Conservation (phyloP, 2,113 vertebrate species). For the Tachuris rubrigastra region DNA sequence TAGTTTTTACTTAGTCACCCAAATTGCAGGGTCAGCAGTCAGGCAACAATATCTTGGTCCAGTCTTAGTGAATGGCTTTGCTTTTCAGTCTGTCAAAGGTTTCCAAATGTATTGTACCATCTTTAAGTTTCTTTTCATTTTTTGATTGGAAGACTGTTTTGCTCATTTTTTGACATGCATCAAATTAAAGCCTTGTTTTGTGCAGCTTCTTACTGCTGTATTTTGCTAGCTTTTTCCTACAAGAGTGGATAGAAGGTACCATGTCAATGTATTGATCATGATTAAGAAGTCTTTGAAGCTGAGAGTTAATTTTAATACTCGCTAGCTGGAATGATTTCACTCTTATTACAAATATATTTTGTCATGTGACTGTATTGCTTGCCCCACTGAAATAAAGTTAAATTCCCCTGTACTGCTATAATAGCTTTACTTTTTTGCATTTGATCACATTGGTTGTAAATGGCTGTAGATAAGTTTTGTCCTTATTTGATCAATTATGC, state of each 20-base stretch:
- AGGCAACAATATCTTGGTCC: neutral
- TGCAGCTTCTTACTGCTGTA: neutral
- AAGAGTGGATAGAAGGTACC: neutral
- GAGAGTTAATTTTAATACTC: neutral
- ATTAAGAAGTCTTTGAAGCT: neutral
- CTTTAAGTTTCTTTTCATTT: neutral
- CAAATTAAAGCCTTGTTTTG: neutral
- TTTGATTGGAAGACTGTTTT: neutral
- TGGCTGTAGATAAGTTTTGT: neutral
- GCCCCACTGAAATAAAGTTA: neutral
- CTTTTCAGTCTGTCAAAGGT: neutral
- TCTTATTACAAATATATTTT: neutral
- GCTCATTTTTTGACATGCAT: neutral
- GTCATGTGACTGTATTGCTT: neutral
- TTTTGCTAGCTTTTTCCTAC: neutral
- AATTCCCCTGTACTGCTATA: neutral
- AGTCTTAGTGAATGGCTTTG: neutral
- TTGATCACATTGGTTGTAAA: neutral
- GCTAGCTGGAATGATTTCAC: neutral
- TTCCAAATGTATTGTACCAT: neutral
- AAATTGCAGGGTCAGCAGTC: neutral
- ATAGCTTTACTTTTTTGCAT: neutral
- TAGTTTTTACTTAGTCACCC: neutral
- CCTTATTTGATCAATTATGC: neutral
- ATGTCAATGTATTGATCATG: neutral